These are phyloP conservation scores for Empidonax traillii DNA, from an alignment of 2,113 vertebrate genomes.

Conservation along the genomic window DNA sequence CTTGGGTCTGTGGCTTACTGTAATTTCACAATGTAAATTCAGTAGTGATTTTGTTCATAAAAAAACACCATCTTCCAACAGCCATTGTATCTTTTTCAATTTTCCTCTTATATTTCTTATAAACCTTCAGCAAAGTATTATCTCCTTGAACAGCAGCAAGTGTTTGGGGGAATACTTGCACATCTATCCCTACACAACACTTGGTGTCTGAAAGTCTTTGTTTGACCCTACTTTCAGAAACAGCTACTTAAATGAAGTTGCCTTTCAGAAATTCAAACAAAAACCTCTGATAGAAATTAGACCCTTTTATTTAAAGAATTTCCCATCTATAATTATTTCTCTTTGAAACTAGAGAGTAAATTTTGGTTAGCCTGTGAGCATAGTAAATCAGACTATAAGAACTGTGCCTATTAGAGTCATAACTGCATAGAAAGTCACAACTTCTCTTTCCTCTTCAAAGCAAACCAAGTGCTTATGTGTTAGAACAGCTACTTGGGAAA, in stretches of 20 bases:
- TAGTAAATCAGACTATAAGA: background rate
- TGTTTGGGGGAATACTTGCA: background rate
- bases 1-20: conserved; percentile 13
- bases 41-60: background rate
- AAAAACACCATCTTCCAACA: background rate
- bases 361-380: background rate
- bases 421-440: background rate
- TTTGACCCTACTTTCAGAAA: conserved; percentile 8
- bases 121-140: background rate
- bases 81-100: background rate
- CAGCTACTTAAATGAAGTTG: background rate
- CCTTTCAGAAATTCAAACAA: background rate
- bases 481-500: background rate
- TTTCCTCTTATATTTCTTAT: background rate
- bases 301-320: background rate
- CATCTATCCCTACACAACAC: background rate
- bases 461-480: background rate
- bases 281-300: background rate
- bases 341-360: background rate
- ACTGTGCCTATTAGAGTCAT: background rate
- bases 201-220: background rate
- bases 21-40: conserved; percentile 26
- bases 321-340: background rate
- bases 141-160: background rate
- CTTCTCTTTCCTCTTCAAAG: background rate